Evolutionary conservation across 23 tunicate species (phyloP), one percentile per base, ranked within the genome.

Genomic region (Styela clava): DNA sequence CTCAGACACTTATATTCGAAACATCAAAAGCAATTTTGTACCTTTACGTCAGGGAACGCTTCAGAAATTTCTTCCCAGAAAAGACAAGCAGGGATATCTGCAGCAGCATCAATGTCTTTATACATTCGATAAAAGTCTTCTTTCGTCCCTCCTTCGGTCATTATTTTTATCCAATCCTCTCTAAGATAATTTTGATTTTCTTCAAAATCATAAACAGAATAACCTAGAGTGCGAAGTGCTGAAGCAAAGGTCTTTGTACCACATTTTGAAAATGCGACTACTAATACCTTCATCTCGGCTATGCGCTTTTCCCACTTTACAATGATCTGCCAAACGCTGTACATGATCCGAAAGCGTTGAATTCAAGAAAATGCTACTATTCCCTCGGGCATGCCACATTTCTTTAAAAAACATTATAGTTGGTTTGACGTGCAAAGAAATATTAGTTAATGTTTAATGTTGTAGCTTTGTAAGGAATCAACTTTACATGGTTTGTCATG

Each of bases 11-110:
- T n/a, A n/a, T n/a, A n/a, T n/a, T n/a, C n/a, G n/a, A n/a, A n/a
- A n/a, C n/a, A n/a, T n/a, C n/a, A n/a, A n/a, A n/a, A n/a, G n/a
- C n/a, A n/a, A n/a, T n/a, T n/a, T n/a, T n/a, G n/a, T 73, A 76
- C 81, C 29, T 76, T 76, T 7, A 64, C 65, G 67, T 76, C 81
- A 9, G 81, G 81, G 31, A 76, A 76, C 18, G 81, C 81, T 29
- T 76, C 81, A 18, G 44, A 31, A 33, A 76, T 76, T 0, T 76
- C 81, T 44, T 76, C 52, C 81, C 81, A 76, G 52, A 76, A 76
- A 9, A 76, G n/a, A 30, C 81, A 36, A 2, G 81, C 81, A 7
- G 81, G 81, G 0, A 76, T 44, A 52, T 76, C 81, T 27, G 29
- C 21, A 36, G 64, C 24, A 28, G 81, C 65, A 76, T 76, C 81